A percentile compares a stretch with the other conserved stretches of the same genome.
Evolutionary conservation across 92 coral and sea anemone genomes (phyloP).

Genomic region (Paragorgia papillata): DNA sequence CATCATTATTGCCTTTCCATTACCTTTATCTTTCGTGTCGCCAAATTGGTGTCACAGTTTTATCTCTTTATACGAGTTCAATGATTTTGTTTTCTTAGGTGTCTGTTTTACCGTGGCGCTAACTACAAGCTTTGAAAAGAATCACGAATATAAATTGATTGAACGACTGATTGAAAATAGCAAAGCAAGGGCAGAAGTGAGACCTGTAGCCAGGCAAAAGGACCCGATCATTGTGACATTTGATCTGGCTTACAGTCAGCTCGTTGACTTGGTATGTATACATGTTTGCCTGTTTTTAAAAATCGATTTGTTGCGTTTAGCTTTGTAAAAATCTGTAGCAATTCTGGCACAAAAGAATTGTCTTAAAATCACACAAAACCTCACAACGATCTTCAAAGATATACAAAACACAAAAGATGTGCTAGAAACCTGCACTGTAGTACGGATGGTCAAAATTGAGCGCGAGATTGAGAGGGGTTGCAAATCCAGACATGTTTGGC

Average conservation of each 20-base stretch:
- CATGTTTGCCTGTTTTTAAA: not conserved
- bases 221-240: constrained; percentile 62
- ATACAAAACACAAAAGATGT: no score
- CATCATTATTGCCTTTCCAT: not conserved
- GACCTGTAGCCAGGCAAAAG: constrained; percentile 51
- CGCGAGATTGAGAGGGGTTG: no score
- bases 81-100: not conserved
- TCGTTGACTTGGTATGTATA: constrained; percentile 69
- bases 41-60: no score
- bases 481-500: no score
- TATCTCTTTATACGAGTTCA: not conserved
- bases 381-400: no score
- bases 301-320: no score
- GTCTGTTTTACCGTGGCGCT: not conserved
- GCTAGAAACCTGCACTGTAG: no score
- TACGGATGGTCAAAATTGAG: no score
- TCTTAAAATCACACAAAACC: no score
- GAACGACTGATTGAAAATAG: constrained; percentile 51
- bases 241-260: constrained; percentile 81
- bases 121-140: not conserved
- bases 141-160: constrained; percentile 53
- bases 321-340: not conserved
- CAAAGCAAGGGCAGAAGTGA: constrained; percentile 50
- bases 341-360: not conserved
- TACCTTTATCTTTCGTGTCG: not conserved